phyloP scores from a whole-genome alignment of 1,140 invertebrate genomes.

The Lordiphosa clarofinis region DNA sequence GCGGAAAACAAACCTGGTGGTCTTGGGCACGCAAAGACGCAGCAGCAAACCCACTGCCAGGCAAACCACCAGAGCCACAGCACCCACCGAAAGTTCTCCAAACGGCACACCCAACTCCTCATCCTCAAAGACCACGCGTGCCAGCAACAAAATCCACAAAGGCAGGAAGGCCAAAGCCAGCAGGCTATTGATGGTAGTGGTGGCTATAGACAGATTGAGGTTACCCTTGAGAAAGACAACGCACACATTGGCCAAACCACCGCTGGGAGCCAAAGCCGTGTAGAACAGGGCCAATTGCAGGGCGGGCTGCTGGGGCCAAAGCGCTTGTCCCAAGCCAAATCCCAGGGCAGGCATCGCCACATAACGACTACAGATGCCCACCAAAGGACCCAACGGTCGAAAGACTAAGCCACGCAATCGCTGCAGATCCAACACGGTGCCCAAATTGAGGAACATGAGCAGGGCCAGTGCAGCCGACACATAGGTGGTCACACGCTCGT shows the following conservation, averaged over 20 bases:
- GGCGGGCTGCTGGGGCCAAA: conserved; percentile 20
- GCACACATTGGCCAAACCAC: conserved; percentile 56
- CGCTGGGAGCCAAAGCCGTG: conserved; percentile 48
- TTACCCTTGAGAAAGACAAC: conserved; percentile 55
- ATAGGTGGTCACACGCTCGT: conserved; percentile 46
- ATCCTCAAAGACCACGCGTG: conserved; percentile 31
- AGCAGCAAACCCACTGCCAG: conserved; percentile 40
- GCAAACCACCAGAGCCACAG: conserved; percentile 35
- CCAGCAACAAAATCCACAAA: conserved; percentile 44
- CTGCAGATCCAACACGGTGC: conserved; percentile 91
- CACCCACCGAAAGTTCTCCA: conserved; percentile 28
- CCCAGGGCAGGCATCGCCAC: conserved; percentile 45
- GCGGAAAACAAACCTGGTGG: conserved; percentile 44
- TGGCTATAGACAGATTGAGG: conserved; percentile 53
- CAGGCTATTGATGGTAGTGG: conserved; percentile 49
- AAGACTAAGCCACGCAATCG: conserved; percentile 86
- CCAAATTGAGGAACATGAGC: conserved; percentile 94
- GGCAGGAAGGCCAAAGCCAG: conserved; percentile 49
- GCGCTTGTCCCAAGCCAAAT: conserved; percentile 32
- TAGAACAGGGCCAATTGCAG: conserved; percentile 60
- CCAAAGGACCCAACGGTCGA: conserved; percentile 82
- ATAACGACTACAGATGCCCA: conserved; percentile 38
- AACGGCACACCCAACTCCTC: conserved; percentile 43
- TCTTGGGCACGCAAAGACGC: conserved; percentile 38
- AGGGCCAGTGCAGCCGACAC: conserved; percentile 35